Percentiles rank a stretch among this genome's conserved stretches.
Evolutionary conservation across 2,797 vertebrate genomes (phyloP).

Genomic region (Neopelma chrysocephalum): DNA sequence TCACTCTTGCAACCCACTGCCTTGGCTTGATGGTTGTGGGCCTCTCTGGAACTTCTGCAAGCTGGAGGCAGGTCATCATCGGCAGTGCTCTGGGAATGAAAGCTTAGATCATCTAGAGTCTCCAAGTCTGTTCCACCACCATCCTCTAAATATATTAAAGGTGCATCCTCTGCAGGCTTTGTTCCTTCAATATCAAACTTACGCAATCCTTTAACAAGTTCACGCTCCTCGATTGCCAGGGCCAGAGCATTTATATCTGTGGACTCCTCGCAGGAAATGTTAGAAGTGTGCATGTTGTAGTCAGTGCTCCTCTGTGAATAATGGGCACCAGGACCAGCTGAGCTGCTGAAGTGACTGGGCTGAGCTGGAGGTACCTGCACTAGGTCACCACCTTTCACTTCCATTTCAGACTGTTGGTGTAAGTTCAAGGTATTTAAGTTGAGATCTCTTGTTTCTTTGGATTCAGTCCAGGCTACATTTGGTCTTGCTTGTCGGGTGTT

Average conservation of each 20-base stretch:
- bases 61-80: neutral
- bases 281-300: constrained; percentile 39
- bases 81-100: neutral
- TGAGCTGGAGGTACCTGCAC: constrained; percentile 15
- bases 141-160: constrained; percentile 73
- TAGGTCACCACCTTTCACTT: neutral
- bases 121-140: constrained; percentile 72
- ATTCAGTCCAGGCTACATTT: constrained; percentile 77
- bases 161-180: constrained; percentile 66
- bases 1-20: constrained; percentile 72
- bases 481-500: constrained; percentile 77
- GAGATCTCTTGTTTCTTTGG: constrained; percentile 63
- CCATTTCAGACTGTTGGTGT: constrained; percentile 46
- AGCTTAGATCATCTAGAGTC: constrained; percentile 53
- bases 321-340: neutral
- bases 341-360: neutral
- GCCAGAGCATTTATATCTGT: constrained; percentile 57
- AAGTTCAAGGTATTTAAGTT: constrained; percentile 52
- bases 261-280: constrained; percentile 31
- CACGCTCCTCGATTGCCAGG: constrained; percentile 82
- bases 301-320: neutral
- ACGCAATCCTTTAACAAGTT: constrained; percentile 82
- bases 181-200: constrained; percentile 82
- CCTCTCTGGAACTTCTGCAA: constrained; percentile 4
- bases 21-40: neutral